A percentile compares a stretch with the other conserved stretches of the same genome.
Evolutionary conservation across 1,140 invertebrate genomes (phyloP).

Genomic region (Spodoptera litura): DNA sequence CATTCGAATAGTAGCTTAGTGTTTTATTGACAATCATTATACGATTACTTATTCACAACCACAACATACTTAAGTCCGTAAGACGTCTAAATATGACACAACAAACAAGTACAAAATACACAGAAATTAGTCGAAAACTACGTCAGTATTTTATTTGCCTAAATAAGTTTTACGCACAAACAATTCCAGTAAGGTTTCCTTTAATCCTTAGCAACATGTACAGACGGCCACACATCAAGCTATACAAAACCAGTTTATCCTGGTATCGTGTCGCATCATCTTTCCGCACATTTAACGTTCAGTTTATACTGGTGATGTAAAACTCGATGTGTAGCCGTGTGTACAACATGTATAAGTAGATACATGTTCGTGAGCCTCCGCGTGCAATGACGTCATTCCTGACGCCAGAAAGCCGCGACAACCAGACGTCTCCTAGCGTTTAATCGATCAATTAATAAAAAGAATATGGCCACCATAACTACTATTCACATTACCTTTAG

Average conservation of each 20-base stretch:
- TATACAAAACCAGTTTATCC: no score
- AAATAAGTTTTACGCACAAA: neutral
- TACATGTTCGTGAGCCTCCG: neutral
- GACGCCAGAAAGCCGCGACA: conserved; percentile 14
- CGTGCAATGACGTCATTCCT: neutral
- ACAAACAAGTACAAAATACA: no score
- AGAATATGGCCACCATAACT: neutral
- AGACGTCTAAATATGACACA: no score
- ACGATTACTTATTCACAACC: no score
- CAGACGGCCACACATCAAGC: no score
- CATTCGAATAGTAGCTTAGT: no score
- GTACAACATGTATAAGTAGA: neutral
- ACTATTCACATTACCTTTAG: neutral
- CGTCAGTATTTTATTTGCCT: neutral
- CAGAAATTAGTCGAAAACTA: neutral
- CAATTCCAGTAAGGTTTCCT: neutral
- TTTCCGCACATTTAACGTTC: no score
- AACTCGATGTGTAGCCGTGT: no score
- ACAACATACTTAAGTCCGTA: no score
- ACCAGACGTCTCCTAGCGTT: neutral
- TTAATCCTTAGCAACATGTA: neutral
- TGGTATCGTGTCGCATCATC: no score
- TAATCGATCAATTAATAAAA: conserved; percentile 23
- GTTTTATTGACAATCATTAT: no score
- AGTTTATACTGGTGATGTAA: no score